Base-by-base conservation (phyloP, 2,797 vertebrate genomes). In the Selene dorsalis region DNA sequence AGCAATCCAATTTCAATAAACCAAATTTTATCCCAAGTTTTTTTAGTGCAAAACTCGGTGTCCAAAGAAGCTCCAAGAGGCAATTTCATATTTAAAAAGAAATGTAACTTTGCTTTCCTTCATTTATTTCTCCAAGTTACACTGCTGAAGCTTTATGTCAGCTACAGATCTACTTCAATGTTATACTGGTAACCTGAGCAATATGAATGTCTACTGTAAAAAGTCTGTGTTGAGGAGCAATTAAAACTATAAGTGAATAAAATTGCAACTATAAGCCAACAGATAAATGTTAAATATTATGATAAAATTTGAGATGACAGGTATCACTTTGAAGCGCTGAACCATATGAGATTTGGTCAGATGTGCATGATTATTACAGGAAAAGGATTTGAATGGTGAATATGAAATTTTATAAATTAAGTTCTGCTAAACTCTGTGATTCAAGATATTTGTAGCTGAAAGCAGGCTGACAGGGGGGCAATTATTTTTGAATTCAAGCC, bases 21-120 rank as follows among this genome's bases (percentile, higher is more conserved):
- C 16, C 26, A 26, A 17, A 55, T 28, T 17, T 53, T 26, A 61
- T 63, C 41, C 58, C 62, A 59, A 24, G 24, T 20, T 10, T 67
- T 57, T 35, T 61, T n/a, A 13, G 58, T 55, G 22, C 56, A 63
- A 62, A 67, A 45, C 60, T 70, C 59, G 53, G 72, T 71, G 32
- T 24, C 52, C 57, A 24, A 62, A 26, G 57, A 47, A 62, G 67
- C 52, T 18, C 75, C 60, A 66, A 60, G 39, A 47, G 16, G 4
- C 41, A 64, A 60, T 69, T 55, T 50, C 48, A 60, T 22, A 59
- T 4, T 53, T 43, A 43, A 26, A 53, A 53, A 16, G 32, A 35
- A 35, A 6, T 35, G 32, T 35, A 26, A 53, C 22, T 24, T 53
- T 4, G 50, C 50, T 24, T 2, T 12, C 13, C 50, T 53, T 53